Conservation (phyloP, 1,140 invertebrate genomes). For the Macrobrachium rosenbergii region DNA sequence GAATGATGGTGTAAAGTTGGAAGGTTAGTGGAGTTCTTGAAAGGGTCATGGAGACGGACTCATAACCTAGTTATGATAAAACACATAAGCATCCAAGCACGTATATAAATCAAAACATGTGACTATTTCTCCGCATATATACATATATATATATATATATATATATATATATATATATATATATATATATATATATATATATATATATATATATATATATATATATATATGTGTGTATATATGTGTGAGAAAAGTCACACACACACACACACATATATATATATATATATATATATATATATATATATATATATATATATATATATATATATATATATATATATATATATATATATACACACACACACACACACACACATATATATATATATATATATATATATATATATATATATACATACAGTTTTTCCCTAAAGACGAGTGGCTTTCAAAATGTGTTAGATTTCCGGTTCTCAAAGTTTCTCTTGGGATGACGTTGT, state of each 20-base stretch:
- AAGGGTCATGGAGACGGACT: background rate
- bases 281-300: conserved; percentile 44
- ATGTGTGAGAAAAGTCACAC: conserved; percentile 13
- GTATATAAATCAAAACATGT: background rate
- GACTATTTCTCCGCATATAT: conserved; percentile 10
- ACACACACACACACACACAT: conserved; percentile 29
- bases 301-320: conserved; percentile 37
- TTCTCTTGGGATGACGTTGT: too few species aligned
- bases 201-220: conserved; percentile 27
- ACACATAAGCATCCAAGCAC: background rate
- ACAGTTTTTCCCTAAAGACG: background rate
- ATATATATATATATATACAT: conserved; percentile 35
- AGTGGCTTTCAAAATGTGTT: too few species aligned
- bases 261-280: conserved; percentile 34
- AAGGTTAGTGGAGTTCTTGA: too few species aligned
- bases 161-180: conserved; percentile 31
- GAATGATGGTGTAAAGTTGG: too few species aligned
- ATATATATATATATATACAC: too few species aligned
- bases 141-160: conserved; percentile 43
- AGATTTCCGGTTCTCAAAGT: too few species aligned
- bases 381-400: conserved; percentile 26
- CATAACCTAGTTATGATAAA: background rate
- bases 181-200: conserved; percentile 33
- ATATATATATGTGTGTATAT: conserved; percentile 23
- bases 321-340: conserved; percentile 34